Evolutionary conservation across 2,113 vertebrate species (phyloP), one percentile per base, ranked within the genome.

Genomic region (Mastomys natalensis): DNA sequence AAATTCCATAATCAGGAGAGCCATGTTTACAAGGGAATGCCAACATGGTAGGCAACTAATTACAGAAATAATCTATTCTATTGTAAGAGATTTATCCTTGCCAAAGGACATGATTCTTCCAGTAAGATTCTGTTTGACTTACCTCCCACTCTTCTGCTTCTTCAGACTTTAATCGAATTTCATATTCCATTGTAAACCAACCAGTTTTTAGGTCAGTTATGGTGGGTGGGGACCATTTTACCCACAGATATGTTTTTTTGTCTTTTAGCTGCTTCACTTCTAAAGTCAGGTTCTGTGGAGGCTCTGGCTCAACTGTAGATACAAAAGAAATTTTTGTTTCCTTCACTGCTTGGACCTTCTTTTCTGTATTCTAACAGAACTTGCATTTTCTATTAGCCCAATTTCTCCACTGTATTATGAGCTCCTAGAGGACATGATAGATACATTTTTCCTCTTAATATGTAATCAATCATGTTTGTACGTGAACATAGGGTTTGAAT

Each of bases 91-190:
- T 91, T 80, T 37, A 13, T 64, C 31, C 48, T 74, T 89, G 48
- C n/a, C 6, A 45, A 90, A 89, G 22, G 13, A 60, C n/a, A 53
- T 9, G 45, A 4, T 29, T 92, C 37, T 34, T 93, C 74, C 51
- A 60, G 68, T 86, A 96, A 80, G 2, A 31, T 81, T 93, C 31
- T 17, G 1, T 43, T 34, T 85, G 55, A 97, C 98, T 99, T 96
- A 99, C 99, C 99, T 99, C 99, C 99, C 99, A 99, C 2, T 99
- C 98, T 9, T 98, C 96, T n/a, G 98, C 98, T 82, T 97, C 98
- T 87, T 99, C 98, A n/a, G 98, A 89, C 96, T 98, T 99, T 80
- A 99, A 90, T 13, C 99, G 98, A 86, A 99, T 97, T 98, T 99
- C 99, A 34, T 99, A 99, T 74, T 98, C 93, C 89, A 99, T 99